Conservation (phyloP, 2,113 vertebrate species). For the Poeciliopsis prolifica region DNA sequence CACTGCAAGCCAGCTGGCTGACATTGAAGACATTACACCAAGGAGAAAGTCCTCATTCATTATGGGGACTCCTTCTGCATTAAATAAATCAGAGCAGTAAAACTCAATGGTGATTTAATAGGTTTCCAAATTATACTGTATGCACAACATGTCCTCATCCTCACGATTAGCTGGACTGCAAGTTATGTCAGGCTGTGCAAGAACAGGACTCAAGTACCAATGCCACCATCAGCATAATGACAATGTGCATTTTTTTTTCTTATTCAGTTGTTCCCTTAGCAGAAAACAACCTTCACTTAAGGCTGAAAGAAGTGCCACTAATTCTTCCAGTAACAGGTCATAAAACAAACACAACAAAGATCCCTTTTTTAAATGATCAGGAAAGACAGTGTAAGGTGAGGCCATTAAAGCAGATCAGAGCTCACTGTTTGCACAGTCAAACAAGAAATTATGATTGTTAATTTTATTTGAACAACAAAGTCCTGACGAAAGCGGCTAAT, state of each 20-base stretch:
- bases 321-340: neutral
- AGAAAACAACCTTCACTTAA: neutral
- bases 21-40: neutral
- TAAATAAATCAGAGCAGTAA: slow-evolving; percentile 16
- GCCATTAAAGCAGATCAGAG: neutral
- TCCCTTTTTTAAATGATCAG: neutral
- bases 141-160: slow-evolving; percentile 1
- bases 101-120: neutral
- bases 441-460: neutral
- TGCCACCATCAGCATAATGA: neutral
- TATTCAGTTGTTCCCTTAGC: neutral
- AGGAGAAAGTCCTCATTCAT: slow-evolving; percentile 8
- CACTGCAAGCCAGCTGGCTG: neutral
- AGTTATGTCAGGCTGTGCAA: neutral
- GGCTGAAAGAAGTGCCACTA: neutral
- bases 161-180: neutral
- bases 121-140: slow-evolving; percentile 7
- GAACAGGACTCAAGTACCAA: neutral
- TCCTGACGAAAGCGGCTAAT: neutral
- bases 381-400: neutral
- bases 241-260: neutral
- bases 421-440: no score
- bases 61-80: neutral
- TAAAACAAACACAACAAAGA: neutral
- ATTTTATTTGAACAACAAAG: neutral